Evolutionary conservation across 1,140 invertebrate genomes (phyloP).

Genomic region (Teleopsis dalmanni): DNA sequence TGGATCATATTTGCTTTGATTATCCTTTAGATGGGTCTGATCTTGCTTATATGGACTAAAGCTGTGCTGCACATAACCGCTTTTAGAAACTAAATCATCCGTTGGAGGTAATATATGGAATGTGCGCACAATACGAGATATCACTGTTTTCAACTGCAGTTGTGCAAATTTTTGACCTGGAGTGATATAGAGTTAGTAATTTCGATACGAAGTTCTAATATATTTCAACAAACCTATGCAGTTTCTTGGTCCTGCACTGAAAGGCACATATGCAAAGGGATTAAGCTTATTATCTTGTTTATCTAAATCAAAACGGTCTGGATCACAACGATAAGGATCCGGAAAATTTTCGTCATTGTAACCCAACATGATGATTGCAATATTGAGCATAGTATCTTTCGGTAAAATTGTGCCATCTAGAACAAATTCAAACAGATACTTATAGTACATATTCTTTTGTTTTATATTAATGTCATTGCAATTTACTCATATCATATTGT

Average conservation of each 20-base stretch:
- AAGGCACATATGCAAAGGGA: slow-evolving; percentile 54
- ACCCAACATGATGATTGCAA: slow-evolving; percentile 22
- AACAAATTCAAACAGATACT: not conserved
- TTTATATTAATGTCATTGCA: not conserved
- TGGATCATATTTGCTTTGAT: slow-evolving; percentile 33
- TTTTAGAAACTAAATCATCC: slow-evolving; percentile 27
- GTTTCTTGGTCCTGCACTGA: slow-evolving; percentile 44
- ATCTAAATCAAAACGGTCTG: slow-evolving; percentile 60
- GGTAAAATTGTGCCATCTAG: slow-evolving; percentile 28
- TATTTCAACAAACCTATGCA: slow-evolving; percentile 40
- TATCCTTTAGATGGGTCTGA: slow-evolving; percentile 10
- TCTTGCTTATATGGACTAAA: slow-evolving; percentile 18
- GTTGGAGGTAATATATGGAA: slow-evolving; percentile 33
- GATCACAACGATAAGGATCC: slow-evolving; percentile 66
- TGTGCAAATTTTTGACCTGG: slow-evolving; percentile 47
- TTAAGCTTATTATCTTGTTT: slow-evolving; percentile 36
- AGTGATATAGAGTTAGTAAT: too few relatives aligned
- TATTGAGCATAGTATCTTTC: slow-evolving; percentile 22
- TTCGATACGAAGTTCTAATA: too few relatives aligned
- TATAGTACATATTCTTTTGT: not conserved
- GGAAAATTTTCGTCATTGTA: slow-evolving; percentile 50
- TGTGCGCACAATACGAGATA: slow-evolving; percentile 44
- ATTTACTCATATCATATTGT: slow-evolving; percentile 29
- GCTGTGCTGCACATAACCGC: slow-evolving; percentile 25
- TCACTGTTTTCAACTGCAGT: slow-evolving; percentile 44